Percentiles rank a stretch among this genome's conserved stretches.
Conservation (phyloP, 2,888 invertebrate genomes). For the Iselma pallidipennis region DNA sequence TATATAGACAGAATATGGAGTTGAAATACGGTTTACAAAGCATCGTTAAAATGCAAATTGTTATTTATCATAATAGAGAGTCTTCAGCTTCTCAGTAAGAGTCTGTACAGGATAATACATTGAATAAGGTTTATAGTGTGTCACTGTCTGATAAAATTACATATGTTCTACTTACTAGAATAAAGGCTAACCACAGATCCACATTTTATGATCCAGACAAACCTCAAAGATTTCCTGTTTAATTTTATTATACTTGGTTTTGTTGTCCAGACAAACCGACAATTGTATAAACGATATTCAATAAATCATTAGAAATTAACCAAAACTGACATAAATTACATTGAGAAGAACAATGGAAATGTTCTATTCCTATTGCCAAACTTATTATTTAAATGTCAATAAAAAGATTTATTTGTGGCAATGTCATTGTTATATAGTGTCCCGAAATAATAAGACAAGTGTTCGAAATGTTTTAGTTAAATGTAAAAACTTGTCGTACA, state of each 20-base stretch:
- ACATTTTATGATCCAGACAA: not conserved
- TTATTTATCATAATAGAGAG: not conserved
- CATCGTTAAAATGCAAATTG: not conserved
- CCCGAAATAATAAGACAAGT: not conserved
- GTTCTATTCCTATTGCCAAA: not conserved
- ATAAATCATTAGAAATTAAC: not conserved
- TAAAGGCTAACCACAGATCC: not conserved
- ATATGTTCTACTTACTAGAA: not conserved
- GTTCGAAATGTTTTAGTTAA: too few species aligned
- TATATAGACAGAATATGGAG: not conserved
- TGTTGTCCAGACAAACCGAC: too few species aligned
- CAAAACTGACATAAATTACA: not conserved
- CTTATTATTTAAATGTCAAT: not conserved
- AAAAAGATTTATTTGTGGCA: not conserved
- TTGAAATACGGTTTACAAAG: not conserved
- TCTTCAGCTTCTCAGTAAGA: not conserved
- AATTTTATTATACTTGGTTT: not conserved
- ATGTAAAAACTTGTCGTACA: not conserved
- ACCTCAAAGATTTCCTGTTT: not conserved
- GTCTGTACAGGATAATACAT: too few species aligned
- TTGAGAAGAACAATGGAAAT: too few species aligned
- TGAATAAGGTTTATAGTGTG: too few species aligned
- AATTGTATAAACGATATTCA: not conserved
- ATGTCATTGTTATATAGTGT: not conserved
- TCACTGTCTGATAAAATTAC: not conserved